A percentile compares a stretch with the other conserved stretches of the same genome.
Evolutionary conservation across 1,140 invertebrate genomes (phyloP).

Genomic region (Drosophila orena): DNA sequence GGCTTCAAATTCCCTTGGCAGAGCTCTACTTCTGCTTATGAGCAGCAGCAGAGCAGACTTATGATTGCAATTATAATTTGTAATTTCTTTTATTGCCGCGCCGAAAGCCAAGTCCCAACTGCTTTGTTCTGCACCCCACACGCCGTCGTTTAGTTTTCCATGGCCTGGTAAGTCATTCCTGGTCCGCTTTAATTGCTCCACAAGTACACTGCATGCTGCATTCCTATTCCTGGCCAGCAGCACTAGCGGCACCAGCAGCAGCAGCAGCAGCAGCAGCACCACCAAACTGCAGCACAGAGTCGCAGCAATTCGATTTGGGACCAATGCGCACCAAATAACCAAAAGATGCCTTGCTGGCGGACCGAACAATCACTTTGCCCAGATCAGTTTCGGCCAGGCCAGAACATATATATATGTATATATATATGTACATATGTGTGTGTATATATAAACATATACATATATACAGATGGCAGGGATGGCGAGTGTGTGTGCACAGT

Average conservation of each 20-base stretch:
- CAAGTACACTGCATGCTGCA: slow-evolving; percentile 39
- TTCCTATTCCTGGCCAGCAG: slow-evolving; percentile 33
- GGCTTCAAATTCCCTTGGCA: slow-evolving; percentile 18
- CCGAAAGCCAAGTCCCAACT: slow-evolving; percentile 3
- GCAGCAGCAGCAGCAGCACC: no score
- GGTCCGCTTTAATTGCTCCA: slow-evolving; percentile 60
- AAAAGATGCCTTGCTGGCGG: slow-evolving; percentile 47
- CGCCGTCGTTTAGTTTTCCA: slow-evolving; percentile 12
- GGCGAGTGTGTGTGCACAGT: slow-evolving; percentile 34
- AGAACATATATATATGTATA: slow-evolving; percentile 15
- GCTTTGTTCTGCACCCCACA: slow-evolving; percentile 41
- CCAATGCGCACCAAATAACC: slow-evolving; percentile 48
- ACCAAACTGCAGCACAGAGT: slow-evolving; percentile 9
- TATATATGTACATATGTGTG: no score
- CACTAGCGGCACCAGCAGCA: no score
- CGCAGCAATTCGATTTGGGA: slow-evolving; percentile 48
- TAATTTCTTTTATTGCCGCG: slow-evolving; percentile 33
- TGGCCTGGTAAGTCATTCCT: slow-evolving; percentile 53
- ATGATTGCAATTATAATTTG: slow-evolving; percentile 42
- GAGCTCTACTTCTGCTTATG: not conserved
- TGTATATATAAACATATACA: no score
- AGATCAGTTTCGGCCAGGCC: slow-evolving; percentile 54
- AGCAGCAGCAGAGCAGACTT: slow-evolving; percentile 1
- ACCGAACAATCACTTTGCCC: slow-evolving; percentile 56
- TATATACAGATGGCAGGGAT: not conserved